Percentiles rank a stretch among this genome's conserved stretches.
phyloP scores from a whole-genome alignment of 2,113 vertebrate genomes.

The Cryptotis parvus region DNA sequence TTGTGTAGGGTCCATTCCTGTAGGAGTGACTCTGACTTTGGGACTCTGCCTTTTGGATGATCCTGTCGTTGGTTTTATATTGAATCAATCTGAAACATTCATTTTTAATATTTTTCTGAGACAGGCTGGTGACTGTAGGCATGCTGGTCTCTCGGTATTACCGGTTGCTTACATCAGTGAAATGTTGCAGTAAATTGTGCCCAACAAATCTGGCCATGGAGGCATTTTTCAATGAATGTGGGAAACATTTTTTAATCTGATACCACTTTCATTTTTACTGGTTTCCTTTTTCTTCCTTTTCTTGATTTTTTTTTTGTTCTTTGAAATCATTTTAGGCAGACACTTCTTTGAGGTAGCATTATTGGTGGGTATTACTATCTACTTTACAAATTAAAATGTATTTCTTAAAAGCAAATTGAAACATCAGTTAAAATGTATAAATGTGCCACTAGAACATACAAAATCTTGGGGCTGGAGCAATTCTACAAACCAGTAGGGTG shows the following conservation, averaged over 20 bases:
- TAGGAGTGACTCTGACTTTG: background rate
- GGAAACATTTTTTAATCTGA: background rate
- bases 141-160: background rate
- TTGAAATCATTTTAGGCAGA: background rate
- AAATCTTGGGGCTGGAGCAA: too few species aligned
- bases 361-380: background rate
- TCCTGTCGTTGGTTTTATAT: background rate
- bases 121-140: background rate
- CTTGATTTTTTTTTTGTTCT: background rate
- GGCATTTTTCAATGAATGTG: background rate
- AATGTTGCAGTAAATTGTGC: background rate
- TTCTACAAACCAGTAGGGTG: too few species aligned
- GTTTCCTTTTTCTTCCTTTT: background rate
- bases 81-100: background rate
- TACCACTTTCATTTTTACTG: background rate
- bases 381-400: slow-evolving; percentile 1
- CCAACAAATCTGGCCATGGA: background rate
- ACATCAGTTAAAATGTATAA: too few species aligned
- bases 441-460: background rate
- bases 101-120: background rate
- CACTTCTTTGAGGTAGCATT: background rate
- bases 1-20: background rate
- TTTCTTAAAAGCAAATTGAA: background rate
- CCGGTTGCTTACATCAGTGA: background rate
- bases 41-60: background rate